These are phyloP conservation scores for Myotis yumanensis DNA, from an alignment of 2,113 vertebrate species.

Conservation along the genomic window DNA sequence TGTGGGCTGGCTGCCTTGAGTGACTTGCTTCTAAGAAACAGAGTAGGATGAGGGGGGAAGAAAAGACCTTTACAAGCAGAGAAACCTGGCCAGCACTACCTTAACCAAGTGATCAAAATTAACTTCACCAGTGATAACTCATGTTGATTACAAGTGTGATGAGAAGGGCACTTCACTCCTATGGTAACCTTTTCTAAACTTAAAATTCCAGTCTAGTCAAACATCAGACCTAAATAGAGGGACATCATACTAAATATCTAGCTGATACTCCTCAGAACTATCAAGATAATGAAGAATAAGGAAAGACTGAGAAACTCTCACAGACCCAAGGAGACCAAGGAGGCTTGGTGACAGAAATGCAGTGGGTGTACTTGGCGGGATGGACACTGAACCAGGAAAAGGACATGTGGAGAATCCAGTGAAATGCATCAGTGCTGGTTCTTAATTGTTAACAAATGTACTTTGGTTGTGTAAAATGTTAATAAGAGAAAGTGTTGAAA, in stretches of 20 bases:
- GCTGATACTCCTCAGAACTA: not conserved
- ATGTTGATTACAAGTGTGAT: not conserved
- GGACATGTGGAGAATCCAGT: not conserved
- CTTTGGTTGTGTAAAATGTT: not conserved
- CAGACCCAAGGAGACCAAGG: not conserved
- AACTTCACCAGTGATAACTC: not conserved
- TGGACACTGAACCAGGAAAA: not conserved
- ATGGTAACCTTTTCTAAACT: not conserved
- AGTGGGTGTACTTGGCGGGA: not conserved
- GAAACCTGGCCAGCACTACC: not conserved
- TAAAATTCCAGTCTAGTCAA: not conserved
- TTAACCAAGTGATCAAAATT: not conserved
- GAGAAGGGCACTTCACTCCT: not conserved
- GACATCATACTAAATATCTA: not conserved
- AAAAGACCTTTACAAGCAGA: not conserved
- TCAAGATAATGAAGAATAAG: not conserved
- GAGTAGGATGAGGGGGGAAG: not conserved
- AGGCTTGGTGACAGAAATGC: not conserved
- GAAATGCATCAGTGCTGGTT: not conserved
- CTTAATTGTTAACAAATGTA: not conserved
- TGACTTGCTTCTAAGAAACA: not conserved
- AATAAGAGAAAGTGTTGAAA: not conserved
- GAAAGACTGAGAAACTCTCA: not conserved
- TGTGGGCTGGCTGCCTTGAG: not conserved
- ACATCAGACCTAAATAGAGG: not conserved